Conservation (phyloP, 1,140 invertebrate species). For the Cotesia chilonis region DNA sequence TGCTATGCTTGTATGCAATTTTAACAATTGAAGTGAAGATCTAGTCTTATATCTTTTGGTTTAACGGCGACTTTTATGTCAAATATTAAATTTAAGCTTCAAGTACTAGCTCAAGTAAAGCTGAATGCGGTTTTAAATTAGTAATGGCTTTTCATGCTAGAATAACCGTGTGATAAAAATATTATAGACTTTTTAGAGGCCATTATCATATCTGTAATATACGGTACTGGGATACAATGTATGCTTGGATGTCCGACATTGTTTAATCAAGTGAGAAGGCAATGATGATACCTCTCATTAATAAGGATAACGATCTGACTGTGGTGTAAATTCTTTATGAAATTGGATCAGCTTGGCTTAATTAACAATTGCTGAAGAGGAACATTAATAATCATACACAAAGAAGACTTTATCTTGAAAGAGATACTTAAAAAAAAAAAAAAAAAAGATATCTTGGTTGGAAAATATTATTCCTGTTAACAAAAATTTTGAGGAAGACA, state of each 20-base stretch:
- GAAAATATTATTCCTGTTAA: no score
- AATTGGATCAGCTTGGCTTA: neutral
- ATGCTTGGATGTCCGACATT: neutral
- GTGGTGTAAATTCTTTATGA: neutral
- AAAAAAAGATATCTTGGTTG: no score
- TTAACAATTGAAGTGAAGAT: no score
- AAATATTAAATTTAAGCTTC: slow-evolving; percentile 14
- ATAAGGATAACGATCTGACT: slow-evolving; percentile 11
- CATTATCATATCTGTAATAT: no score
- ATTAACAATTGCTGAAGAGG: no score
- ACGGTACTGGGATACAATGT: neutral
- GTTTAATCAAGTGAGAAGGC: neutral
- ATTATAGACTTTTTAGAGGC: slow-evolving; percentile 9
- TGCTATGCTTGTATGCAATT: no score
- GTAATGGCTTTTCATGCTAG: slow-evolving; percentile 14
- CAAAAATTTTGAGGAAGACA: no score
- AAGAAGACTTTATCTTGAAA: no score
- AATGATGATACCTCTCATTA: slow-evolving; percentile 24
- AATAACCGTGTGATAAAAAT: slow-evolving; percentile 19
- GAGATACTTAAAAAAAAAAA: no score
- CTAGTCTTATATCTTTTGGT: neutral
- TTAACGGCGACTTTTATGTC: neutral
- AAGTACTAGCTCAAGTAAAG: neutral
- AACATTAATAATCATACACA: no score
- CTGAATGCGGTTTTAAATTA: slow-evolving; percentile 5